Conservation (phyloP, 2,113 vertebrate species). For the Lophotis ruficrista region DNA sequence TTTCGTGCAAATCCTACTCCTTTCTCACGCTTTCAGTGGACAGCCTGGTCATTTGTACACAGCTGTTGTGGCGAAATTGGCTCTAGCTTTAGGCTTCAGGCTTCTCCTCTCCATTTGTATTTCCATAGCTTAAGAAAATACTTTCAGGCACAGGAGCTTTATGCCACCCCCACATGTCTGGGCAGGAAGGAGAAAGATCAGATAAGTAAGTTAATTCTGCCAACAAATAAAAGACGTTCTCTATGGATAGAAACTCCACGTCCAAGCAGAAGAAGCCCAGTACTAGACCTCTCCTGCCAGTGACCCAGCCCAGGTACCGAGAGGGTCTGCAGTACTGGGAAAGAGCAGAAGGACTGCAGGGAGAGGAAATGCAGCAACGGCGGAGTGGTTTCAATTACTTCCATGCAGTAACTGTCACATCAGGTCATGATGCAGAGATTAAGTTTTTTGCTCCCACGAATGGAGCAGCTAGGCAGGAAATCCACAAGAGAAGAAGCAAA, state of each 20-base stretch:
- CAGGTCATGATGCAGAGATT: not conserved
- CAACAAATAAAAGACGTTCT: not conserved
- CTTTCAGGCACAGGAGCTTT: not conserved
- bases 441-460: not conserved
- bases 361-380: not conserved
- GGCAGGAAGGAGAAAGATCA: constrained; percentile 12
- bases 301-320: not conserved
- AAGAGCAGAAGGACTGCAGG: not conserved
- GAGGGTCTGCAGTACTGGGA: not conserved
- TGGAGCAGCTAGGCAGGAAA: not conserved
- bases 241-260: not conserved
- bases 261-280: not conserved
- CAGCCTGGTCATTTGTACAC: constrained; percentile 6
- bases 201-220: constrained; percentile 11
- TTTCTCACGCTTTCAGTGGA: constrained; percentile 37
- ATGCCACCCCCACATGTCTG: constrained; percentile 10
- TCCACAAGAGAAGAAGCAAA: not conserved
- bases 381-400: not conserved
- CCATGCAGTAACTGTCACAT: not conserved
- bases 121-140: constrained; percentile 26
- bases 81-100: not conserved
- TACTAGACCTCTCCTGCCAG: not conserved
- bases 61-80: not conserved
- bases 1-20: constrained; percentile 30
- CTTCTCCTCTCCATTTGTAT: not conserved